These are phyloP conservation scores for Heliconius congener DNA, from an alignment of 1,140 invertebrate species.

Conservation along the genomic window DNA sequence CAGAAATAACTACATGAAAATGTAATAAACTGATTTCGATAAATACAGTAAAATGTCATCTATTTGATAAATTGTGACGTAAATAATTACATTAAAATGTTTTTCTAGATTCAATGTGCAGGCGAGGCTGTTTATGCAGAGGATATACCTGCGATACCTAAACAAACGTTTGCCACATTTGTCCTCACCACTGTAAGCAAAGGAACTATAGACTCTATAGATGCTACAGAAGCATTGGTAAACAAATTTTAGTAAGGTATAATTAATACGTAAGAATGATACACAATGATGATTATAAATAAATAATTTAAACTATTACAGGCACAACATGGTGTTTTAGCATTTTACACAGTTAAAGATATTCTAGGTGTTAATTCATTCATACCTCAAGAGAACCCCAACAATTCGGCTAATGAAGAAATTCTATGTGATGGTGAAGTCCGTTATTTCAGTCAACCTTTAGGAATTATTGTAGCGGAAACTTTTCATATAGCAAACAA, in stretches of 20 bases:
- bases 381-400: slow-evolving; percentile 67
- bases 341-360: slow-evolving; percentile 88
- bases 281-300: slow-evolving; percentile 7
- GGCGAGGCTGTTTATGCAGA: slow-evolving; percentile 85
- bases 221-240: slow-evolving; percentile 84
- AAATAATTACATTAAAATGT: not conserved
- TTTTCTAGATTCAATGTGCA: slow-evolving; percentile 81
- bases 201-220: slow-evolving; percentile 83
- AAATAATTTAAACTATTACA: slow-evolving; percentile 18
- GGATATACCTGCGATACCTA: slow-evolving; percentile 81
- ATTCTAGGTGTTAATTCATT: slow-evolving; percentile 87
- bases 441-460: slow-evolving; percentile 86
- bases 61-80: too few species aligned
- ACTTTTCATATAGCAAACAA: slow-evolving; percentile 84
- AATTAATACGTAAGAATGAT: not conserved
- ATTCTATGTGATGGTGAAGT: slow-evolving; percentile 81
- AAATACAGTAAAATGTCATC: too few species aligned
- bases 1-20: too few species aligned
- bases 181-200: slow-evolving; percentile 82
- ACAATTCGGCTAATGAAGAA: slow-evolving; percentile 80
- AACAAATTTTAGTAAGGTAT: slow-evolving; percentile 19
- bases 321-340: slow-evolving; percentile 83
- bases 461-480: slow-evolving; percentile 88
- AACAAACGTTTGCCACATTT: slow-evolving; percentile 85
- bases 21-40: too few species aligned